Evolutionary conservation across 35 echinoderm and acorn worm genomes (phyloP).

Genomic region (Apostichopus californicus): DNA sequence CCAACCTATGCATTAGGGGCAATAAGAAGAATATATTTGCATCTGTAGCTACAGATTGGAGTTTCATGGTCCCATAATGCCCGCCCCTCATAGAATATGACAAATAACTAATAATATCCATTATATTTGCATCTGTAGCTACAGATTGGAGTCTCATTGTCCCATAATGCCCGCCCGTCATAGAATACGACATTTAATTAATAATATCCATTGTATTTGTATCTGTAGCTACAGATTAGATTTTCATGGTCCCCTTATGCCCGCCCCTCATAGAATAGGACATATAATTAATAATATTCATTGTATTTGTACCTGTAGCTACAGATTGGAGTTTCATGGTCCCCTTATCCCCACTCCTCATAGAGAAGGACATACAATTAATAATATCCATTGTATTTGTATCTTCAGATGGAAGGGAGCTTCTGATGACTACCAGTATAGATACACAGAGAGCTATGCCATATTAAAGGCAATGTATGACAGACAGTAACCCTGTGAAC

Average conservation of each 20-base stretch:
- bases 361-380: no score
- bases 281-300: no score
- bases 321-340: no score
- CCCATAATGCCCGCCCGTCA: background rate
- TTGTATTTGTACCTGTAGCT: no score
- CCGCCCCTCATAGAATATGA: no score
- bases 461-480: conserved; percentile 95
- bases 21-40: no score
- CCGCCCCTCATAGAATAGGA: no score
- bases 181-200: background rate
- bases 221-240: no score
- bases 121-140: background rate
- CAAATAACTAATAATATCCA: background rate
- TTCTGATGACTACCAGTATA: conserved; percentile 78
- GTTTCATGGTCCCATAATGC: background rate
- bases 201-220: background rate
- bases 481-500: conserved; percentile 48
- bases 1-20: no score
- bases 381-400: background rate
- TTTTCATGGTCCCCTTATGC: background rate
- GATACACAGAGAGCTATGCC: conserved; percentile 83
- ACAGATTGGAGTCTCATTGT: background rate
- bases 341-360: no score
- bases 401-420: conserved; percentile 79
- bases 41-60: no score